Evolutionary conservation across 2,888 invertebrate species (phyloP).

Genomic region (Tryphoninae sp.): DNA sequence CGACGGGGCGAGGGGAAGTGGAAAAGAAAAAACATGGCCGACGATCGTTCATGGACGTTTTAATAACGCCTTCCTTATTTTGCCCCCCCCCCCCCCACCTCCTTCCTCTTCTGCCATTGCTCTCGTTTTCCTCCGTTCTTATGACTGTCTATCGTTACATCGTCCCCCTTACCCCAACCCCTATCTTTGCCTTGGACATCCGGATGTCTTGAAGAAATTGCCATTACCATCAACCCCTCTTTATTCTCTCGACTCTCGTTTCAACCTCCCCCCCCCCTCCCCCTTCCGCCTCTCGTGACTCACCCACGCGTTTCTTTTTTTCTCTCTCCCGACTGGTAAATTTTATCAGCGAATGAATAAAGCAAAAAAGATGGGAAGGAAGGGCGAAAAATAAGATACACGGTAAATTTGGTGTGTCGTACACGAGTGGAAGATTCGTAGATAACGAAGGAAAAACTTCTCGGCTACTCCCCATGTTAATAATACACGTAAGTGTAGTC

Average conservation of each 20-base stretch:
- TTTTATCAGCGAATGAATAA: conserved; percentile 2
- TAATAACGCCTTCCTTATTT: conserved; percentile 65
- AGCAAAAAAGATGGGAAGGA: neutral
- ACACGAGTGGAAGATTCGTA: conserved; percentile 29
- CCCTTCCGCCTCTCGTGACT: neutral
- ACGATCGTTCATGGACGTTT: conserved; percentile 42
- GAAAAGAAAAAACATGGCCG: conserved; percentile 16
- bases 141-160: conserved; percentile 20
- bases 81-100: conserved; percentile 18
- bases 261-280: neutral
- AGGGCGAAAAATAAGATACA: conserved; percentile 14
- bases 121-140: conserved; percentile 6
- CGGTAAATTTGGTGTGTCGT: conserved; percentile 10
- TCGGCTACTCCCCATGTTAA: conserved; percentile 49
- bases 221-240: neutral
- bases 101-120: neutral
- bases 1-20: neutral
- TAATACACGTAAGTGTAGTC: conserved; percentile 57
- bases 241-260: neutral
- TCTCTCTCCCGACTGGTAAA: conserved; percentile 1
- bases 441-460: conserved; percentile 38
- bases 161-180: conserved; percentile 1
- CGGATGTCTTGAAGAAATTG: conserved; percentile 25
- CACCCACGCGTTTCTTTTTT: neutral
- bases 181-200: conserved; percentile 21